phyloP scores from a whole-genome alignment of 2,888 invertebrate genomes.

The Pilophorus perplexus region DNA sequence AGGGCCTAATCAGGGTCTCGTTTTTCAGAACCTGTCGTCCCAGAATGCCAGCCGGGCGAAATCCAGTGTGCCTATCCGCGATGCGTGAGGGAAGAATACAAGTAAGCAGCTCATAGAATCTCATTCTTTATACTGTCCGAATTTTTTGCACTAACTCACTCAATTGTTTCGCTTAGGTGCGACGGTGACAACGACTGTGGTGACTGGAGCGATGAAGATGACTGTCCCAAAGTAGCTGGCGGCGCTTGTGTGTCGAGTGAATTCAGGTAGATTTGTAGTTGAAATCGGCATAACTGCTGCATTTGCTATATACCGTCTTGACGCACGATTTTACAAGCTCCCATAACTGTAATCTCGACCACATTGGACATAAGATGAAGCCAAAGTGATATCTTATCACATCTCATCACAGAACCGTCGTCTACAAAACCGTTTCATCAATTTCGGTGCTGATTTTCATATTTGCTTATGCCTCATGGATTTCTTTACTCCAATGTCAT shows the following conservation, averaged over 20 bases:
- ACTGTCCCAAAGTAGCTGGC: slow-evolving; percentile 69
- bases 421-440: too few species aligned
- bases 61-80: slow-evolving; percentile 70
- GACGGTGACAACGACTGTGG: slow-evolving; percentile 85
- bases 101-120: too few species aligned
- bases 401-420: too few species aligned
- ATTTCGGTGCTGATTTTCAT: neutral
- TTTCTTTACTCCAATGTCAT: too few species aligned
- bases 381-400: too few species aligned
- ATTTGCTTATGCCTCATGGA: neutral
- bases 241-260: slow-evolving; percentile 44
- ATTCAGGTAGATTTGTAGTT: slow-evolving; percentile 43
- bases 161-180: too few species aligned
- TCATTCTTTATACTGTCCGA: too few species aligned
- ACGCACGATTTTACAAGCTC: neutral
- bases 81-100: slow-evolving; percentile 70
- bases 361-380: too few species aligned
- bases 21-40: slow-evolving; percentile 49
- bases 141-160: too few species aligned
- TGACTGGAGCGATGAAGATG: slow-evolving; percentile 82
- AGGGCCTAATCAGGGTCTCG: too few species aligned
- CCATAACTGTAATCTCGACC: neutral
- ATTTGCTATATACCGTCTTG: too few species aligned
- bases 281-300: too few species aligned
- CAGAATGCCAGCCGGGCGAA: slow-evolving; percentile 66